Conservation (phyloP, 1,140 invertebrate species). For the Aphelinus atriplicis region DNA sequence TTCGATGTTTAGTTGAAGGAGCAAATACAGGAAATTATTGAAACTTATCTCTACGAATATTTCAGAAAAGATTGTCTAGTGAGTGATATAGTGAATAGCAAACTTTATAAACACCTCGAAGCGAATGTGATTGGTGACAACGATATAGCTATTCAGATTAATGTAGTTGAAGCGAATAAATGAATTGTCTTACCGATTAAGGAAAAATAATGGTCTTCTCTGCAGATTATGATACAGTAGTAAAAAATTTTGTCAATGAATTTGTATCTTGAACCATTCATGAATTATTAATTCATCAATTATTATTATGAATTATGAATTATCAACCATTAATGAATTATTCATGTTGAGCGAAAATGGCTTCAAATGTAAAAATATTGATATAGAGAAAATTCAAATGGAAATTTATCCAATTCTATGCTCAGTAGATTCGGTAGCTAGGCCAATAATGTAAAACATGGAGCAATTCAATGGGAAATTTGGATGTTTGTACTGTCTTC, state of each 20-base stretch:
- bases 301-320: too few relatives aligned
- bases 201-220: slow-evolving; percentile 41
- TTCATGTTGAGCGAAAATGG: neutral
- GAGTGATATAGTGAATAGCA: neutral
- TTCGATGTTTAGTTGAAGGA: too few relatives aligned
- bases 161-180: slow-evolving; percentile 1
- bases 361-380: neutral
- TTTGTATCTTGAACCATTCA: neutral
- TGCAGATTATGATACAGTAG: slow-evolving; percentile 30
- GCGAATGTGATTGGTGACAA: neutral
- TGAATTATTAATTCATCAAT: slow-evolving; percentile 2
- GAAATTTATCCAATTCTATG: slow-evolving; percentile 4
- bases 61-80: too few relatives aligned
- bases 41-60: too few relatives aligned
- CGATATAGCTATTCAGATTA: neutral
- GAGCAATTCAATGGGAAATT: slow-evolving; percentile 10
- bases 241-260: neutral
- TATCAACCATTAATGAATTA: slow-evolving; percentile 6
- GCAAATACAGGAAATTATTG: too few relatives aligned
- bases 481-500: slow-evolving; percentile 8
- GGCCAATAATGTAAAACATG: neutral
- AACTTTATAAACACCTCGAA: neutral
- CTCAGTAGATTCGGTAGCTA: neutral
- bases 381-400: neutral
- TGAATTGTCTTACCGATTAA: slow-evolving; percentile 37